Evolutionary conservation across 2,113 vertebrate species (phyloP).

Genomic region (Boulengeromyrus knoepffleri): DNA sequence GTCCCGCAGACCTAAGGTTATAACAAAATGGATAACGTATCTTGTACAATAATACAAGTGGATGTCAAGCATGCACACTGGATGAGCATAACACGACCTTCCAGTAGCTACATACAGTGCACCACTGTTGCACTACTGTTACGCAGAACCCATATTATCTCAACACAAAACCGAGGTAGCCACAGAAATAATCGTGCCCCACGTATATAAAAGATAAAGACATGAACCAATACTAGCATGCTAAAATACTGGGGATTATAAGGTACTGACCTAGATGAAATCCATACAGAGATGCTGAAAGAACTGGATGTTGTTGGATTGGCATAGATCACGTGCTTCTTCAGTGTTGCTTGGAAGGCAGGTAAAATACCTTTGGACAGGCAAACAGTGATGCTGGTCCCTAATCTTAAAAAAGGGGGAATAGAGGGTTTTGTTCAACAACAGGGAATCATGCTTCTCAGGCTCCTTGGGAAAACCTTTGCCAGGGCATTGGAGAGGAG

Average conservation of each 20-base stretch:
- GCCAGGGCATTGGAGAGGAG: too few relatives aligned
- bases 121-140: not conserved
- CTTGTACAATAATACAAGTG: not conserved
- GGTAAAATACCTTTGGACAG: too few relatives aligned
- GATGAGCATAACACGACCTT: not conserved
- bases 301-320: not conserved
- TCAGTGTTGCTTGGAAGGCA: too few relatives aligned
- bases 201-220: not conserved
- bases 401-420: too few relatives aligned
- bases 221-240: not conserved
- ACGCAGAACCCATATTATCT: not conserved
- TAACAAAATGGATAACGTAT: not conserved
- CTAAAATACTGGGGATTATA: not conserved
- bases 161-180: not conserved
- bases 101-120: not conserved
- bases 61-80: not conserved
- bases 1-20: not conserved
- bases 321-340: too few relatives aligned
- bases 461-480: too few relatives aligned
- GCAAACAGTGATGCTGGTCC: too few relatives aligned
- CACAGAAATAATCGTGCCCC: not conserved
- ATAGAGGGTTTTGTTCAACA: too few relatives aligned
- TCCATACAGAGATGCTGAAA: not conserved
- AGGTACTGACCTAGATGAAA: not conserved
- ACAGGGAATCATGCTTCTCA: too few relatives aligned